phyloP scores from a whole-genome alignment of 2,113 vertebrate genomes.

The Noctilio leporinus region DNA sequence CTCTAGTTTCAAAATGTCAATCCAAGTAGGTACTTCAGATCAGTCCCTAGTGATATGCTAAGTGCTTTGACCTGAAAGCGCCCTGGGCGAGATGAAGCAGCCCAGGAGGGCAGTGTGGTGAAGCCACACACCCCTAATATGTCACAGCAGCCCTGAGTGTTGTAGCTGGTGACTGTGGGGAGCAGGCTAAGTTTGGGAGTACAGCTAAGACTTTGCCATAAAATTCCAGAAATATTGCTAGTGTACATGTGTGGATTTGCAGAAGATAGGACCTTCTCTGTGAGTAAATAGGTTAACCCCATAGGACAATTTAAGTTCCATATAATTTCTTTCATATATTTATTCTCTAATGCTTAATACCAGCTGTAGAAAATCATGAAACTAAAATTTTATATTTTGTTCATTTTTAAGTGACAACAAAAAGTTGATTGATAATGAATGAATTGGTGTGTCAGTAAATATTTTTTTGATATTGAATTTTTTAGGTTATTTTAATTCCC shows the following conservation, averaged over 20 bases:
- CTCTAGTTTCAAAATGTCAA: not conserved
- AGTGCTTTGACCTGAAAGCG: not conserved
- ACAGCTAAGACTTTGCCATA: not conserved
- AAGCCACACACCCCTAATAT: not conserved
- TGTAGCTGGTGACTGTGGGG: not conserved
- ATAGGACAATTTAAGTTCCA: not conserved
- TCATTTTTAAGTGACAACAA: constrained; percentile 1
- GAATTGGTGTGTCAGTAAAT: not conserved
- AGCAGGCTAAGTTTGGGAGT: not conserved
- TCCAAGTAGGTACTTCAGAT: not conserved
- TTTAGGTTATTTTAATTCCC: not conserved
- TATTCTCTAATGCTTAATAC: not conserved
- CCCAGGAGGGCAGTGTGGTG: rapidly evolving
- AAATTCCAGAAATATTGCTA: not conserved
- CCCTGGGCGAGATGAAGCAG: not conserved
- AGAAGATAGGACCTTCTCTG: not conserved
- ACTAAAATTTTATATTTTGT: not conserved
- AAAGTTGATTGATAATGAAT: not conserved
- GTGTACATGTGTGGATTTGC: not conserved
- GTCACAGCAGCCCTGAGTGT: rapidly evolving
- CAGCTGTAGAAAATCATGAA: not conserved
- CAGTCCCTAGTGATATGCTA: not conserved
- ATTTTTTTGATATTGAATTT: not conserved
- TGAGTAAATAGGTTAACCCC: not conserved
- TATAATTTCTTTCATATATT: not conserved